Conservation (phyloP, 2,888 invertebrate genomes). For the Cataglyphis altisquamis region DNA sequence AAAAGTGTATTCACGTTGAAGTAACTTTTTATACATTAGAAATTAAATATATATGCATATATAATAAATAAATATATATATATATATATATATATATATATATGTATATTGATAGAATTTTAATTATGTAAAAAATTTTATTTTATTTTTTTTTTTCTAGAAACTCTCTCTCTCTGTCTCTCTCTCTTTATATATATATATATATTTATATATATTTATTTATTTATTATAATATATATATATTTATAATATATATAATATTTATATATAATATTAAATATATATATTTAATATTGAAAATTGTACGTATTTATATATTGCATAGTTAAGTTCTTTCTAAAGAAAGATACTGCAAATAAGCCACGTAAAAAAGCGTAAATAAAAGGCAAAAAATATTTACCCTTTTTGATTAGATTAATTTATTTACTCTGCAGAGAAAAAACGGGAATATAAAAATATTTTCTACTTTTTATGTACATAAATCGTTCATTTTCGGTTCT, state of each 20-base stretch:
- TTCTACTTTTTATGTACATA: not conserved
- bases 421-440: not conserved
- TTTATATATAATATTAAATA: too few species aligned
- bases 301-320: not conserved
- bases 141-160: too few species aligned
- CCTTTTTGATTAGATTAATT: slow-evolving; percentile 34
- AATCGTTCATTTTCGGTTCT: not conserved
- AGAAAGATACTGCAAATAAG: not conserved
- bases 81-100: not conserved
- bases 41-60: not conserved
- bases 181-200: not conserved
- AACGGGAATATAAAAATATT: not conserved
- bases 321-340: slow-evolving; percentile 16
- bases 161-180: too few species aligned
- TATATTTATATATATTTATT: too few species aligned
- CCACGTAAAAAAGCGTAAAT: not conserved
- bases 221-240: too few species aligned
- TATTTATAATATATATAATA: too few species aligned
- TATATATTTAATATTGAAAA: not conserved
- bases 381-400: slow-evolving; percentile 3
- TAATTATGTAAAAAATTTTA: not conserved
- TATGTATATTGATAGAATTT: not conserved
- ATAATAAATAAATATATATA: not conserved
- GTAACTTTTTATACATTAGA: not conserved
- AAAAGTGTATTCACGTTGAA: not conserved